Conservation (phyloP, 2,113 vertebrate species). For the Diadophis punctatus region DNA sequence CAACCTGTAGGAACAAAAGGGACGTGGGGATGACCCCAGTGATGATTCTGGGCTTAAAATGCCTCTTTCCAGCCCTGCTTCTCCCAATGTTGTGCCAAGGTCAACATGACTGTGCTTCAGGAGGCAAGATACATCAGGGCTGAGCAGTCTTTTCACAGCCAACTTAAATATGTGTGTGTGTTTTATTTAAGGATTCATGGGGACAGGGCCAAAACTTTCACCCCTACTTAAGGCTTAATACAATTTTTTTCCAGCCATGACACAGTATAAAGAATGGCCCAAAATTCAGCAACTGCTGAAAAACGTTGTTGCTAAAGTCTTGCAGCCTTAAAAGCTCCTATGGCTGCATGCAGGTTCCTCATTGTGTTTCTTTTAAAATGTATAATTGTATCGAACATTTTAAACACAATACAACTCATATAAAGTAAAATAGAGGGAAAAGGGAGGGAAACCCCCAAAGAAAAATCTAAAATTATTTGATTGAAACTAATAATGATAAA, state of each 20-base stretch:
- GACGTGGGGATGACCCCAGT: not conserved
- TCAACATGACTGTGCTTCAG: not conserved
- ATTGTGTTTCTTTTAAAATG: not conserved
- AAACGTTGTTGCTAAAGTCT: not conserved
- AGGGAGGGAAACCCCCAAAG: not conserved
- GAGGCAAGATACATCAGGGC: not conserved
- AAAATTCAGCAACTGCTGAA: not conserved
- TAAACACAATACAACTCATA: not conserved
- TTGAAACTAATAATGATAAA: not conserved
- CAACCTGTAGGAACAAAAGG: not conserved
- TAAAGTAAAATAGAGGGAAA: not conserved
- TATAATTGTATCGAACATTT: not conserved
- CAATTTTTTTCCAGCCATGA: not conserved
- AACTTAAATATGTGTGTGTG: not conserved
- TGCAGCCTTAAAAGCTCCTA: not conserved
- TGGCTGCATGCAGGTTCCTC: not conserved
- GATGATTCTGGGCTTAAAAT: not conserved
- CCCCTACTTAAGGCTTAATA: not conserved
- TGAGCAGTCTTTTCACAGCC: not conserved
- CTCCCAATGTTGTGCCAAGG: not conserved
- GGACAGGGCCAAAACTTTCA: not conserved
- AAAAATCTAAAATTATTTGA: not conserved
- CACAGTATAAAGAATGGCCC: not conserved
- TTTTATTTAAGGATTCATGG: not conserved
- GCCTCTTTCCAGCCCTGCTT: not conserved